A percentile compares a stretch with the other conserved stretches of the same genome.
phyloP scores from a whole-genome alignment of 2,113 vertebrate species.

The Columba janthina region DNA sequence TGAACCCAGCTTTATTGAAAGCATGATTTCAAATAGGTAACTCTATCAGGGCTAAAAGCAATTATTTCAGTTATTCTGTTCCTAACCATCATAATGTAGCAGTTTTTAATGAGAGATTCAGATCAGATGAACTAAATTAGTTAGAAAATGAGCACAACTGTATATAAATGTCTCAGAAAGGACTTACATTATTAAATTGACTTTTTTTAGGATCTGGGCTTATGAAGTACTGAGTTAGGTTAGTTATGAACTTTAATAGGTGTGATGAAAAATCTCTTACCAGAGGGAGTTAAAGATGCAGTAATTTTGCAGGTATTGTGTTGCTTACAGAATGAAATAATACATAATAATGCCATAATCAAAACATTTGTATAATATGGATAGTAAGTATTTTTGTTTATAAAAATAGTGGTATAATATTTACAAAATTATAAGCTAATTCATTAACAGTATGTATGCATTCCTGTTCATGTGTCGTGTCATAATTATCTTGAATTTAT shows the following conservation, averaged over 20 bases:
- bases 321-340: not conserved
- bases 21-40: not conserved
- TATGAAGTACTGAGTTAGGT: not conserved
- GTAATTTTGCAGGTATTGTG: not conserved
- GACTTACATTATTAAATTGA: not conserved
- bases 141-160: not conserved
- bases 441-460: not conserved
- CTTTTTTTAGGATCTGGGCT: not conserved
- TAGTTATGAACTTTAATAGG: not conserved
- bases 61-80: not conserved
- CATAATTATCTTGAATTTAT: not conserved
- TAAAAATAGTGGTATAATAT: not conserved
- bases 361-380: not conserved
- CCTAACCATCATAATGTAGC: not conserved
- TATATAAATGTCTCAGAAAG: not conserved
- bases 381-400: not conserved
- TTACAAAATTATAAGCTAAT: not conserved
- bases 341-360: not conserved
- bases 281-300: not conserved
- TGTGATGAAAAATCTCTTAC: not conserved
- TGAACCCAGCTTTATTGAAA: not conserved
- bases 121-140: not conserved
- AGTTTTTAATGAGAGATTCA: not conserved
- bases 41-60: not conserved
- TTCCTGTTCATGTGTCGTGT: not conserved